These are phyloP conservation scores for Haliaeetus leucogaster DNA, from an alignment of 2,113 vertebrate genomes.

Conservation along the genomic window DNA sequence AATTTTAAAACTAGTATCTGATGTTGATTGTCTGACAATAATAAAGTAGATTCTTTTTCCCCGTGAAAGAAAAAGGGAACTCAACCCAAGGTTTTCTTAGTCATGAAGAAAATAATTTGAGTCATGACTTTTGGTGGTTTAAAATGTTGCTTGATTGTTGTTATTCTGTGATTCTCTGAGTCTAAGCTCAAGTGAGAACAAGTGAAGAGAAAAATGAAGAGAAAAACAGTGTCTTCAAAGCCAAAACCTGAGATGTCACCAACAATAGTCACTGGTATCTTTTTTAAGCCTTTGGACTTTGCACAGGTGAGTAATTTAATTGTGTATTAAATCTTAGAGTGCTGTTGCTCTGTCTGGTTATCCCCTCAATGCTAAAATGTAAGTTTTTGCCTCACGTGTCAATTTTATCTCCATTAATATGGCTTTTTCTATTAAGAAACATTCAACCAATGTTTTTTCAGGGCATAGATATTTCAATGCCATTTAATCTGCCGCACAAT, in stretches of 20 bases:
- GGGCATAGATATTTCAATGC: neutral
- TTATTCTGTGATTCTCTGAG: neutral
- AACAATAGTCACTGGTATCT: neutral
- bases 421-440: neutral
- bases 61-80: neutral
- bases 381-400: neutral
- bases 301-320: neutral
- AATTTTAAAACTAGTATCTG: neutral
- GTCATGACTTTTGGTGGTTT: neutral
- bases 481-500: neutral
- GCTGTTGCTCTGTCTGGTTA: neutral
- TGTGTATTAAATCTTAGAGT: neutral
- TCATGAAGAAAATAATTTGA: neutral
- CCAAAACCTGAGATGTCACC: neutral
- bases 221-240: neutral
- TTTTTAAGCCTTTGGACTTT: neutral
- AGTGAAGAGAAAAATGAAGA: neutral
- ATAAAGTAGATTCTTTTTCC: neutral
- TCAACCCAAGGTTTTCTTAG: neutral
- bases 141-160: neutral
- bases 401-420: neutral
- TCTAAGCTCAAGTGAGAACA: rapidly evolving
- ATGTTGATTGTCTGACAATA: neutral
- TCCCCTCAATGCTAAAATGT: neutral
- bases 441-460: neutral